These are phyloP conservation scores for Druon quercuslanigerum DNA, from an alignment of 1,140 invertebrate genomes.

Conservation along the genomic window DNA sequence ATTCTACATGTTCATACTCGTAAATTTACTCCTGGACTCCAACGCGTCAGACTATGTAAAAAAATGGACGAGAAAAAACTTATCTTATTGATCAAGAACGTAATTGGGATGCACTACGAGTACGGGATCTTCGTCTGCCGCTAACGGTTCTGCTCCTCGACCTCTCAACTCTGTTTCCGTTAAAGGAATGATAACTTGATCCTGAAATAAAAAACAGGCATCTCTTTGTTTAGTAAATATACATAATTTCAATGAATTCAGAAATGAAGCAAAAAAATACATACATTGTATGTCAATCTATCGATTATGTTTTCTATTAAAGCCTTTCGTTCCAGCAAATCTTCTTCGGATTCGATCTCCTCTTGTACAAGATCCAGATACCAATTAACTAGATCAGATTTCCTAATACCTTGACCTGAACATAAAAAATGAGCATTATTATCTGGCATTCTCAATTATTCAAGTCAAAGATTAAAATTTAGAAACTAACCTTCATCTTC, in stretches of 20 bases:
- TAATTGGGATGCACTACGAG: constrained; percentile 98
- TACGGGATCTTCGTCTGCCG: constrained; percentile 81
- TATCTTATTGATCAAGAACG: constrained; percentile 80
- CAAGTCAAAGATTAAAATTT: constrained; percentile 49
- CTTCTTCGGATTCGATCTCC: constrained; percentile 93
- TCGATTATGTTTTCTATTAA: constrained; percentile 98
- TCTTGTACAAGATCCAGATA: constrained; percentile 93
- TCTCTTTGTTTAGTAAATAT: background rate
- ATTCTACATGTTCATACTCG: no score
- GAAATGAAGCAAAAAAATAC: constrained; percentile 62
- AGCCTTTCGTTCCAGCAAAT: constrained; percentile 91
- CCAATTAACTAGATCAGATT: constrained; percentile 94
- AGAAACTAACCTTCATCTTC: constrained; percentile 78
- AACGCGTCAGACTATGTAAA: background rate
- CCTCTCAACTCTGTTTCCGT: constrained; percentile 78
- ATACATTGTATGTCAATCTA: constrained; percentile 91
- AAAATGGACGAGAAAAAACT: constrained; percentile 10
- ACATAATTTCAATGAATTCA: constrained; percentile 8
- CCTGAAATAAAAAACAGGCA: constrained; percentile 77
- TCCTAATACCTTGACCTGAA: constrained; percentile 79
- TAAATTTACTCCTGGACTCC: background rate
- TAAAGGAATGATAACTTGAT: constrained; percentile 94
- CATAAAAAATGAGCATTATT: background rate
- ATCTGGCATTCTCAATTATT: background rate
- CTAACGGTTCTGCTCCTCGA: constrained; percentile 60